Evolutionary conservation across 2,888 invertebrate species (phyloP).

Genomic region (Cremastinae sp.): DNA sequence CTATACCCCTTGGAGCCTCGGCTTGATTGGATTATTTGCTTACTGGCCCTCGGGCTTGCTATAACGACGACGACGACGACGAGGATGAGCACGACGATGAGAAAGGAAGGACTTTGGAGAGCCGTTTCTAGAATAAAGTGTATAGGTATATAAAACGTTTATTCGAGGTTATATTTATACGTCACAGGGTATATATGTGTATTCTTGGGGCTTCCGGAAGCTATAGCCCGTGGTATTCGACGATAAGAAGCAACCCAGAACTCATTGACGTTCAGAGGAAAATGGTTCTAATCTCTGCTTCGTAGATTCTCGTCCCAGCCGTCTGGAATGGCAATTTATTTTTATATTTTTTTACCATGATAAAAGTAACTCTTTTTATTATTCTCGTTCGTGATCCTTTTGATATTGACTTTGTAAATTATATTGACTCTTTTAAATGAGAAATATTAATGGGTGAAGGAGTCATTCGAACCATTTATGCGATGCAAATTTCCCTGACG

Average conservation of each 20-base stretch:
- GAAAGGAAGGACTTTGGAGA: slow-evolving; percentile 55
- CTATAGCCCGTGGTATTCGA: slow-evolving; percentile 64
- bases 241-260: slow-evolving; percentile 65
- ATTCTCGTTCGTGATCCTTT: background rate
- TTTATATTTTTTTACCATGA: slow-evolving; percentile 16
- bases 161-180: background rate
- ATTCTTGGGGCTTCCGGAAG: slow-evolving; percentile 33
- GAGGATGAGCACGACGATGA: slow-evolving; percentile 33
- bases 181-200: background rate
- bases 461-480: too few species aligned
- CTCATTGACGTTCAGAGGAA: slow-evolving; percentile 44
- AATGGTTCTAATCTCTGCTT: slow-evolving; percentile 66
- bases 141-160: slow-evolving; percentile 59
- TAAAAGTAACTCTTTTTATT: slow-evolving; percentile 1
- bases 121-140: slow-evolving; percentile 50
- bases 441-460: too few species aligned
- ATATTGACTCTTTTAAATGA: background rate
- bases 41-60: slow-evolving; percentile 63
- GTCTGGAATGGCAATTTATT: slow-evolving; percentile 58
- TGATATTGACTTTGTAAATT: background rate
- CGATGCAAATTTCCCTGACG: too few species aligned
- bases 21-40: slow-evolving; percentile 74
- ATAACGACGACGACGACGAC: slow-evolving; percentile 49
- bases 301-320: slow-evolving; percentile 14
- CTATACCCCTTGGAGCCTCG: slow-evolving; percentile 10